phyloP scores from a whole-genome alignment of 2,113 vertebrate genomes.

The Stegostoma tigrinum region DNA sequence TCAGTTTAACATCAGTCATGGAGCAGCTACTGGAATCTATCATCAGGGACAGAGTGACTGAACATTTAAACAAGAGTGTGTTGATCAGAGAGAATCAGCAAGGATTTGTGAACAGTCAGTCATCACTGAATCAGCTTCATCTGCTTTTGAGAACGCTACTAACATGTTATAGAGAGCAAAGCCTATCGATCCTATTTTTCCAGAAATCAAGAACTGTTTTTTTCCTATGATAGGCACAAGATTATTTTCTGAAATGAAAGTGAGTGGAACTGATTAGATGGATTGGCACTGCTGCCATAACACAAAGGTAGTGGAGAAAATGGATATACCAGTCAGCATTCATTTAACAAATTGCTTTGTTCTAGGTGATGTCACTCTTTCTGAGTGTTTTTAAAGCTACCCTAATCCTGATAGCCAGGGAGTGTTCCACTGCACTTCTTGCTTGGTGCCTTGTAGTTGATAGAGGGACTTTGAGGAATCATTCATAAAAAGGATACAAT shows the following conservation, averaged over 20 bases:
- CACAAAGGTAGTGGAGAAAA: too few relatives aligned
- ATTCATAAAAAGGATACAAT: too few relatives aligned
- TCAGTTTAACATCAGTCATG: constrained; percentile 2
- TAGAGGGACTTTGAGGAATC: too few relatives aligned
- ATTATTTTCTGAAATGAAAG: background rate
- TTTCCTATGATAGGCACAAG: background rate
- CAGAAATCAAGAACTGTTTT: background rate
- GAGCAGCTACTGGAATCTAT: background rate
- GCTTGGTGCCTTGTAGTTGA: too few relatives aligned
- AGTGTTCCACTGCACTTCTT: too few relatives aligned
- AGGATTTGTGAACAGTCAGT: background rate
- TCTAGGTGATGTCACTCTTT: too few relatives aligned
- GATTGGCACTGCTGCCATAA: too few relatives aligned
- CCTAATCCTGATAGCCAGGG: too few relatives aligned
- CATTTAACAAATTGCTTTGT: too few relatives aligned
- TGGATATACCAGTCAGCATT: too few relatives aligned
- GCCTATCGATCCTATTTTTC: background rate
- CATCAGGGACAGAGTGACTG: background rate
- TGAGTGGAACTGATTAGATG: background rate
- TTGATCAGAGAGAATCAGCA: background rate
- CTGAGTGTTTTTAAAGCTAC: too few relatives aligned
- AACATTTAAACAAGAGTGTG: background rate
- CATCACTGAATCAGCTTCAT: background rate
- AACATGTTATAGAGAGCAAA: background rate
- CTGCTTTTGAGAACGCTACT: background rate